Conservation (phyloP, 2,113 vertebrate genomes). For the Onychorhynchus coronatus region DNA sequence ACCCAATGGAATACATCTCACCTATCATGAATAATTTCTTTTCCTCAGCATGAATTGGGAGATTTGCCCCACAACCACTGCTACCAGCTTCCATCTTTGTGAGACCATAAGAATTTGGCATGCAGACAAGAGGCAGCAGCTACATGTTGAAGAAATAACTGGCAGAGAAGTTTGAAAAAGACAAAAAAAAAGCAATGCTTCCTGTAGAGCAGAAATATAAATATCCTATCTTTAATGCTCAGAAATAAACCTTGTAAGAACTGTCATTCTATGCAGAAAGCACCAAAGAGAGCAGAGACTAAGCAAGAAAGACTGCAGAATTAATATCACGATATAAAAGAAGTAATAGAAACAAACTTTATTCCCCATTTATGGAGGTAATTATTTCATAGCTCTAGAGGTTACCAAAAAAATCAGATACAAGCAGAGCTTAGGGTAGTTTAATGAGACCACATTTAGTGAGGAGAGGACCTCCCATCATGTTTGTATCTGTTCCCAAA, state of each 20-base stretch:
- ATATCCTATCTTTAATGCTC: neutral
- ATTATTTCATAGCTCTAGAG: neutral
- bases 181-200: neutral
- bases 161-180: neutral
- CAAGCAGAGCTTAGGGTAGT: neutral
- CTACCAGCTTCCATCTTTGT: neutral
- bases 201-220: neutral
- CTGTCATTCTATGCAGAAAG: neutral
- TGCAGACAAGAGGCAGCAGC: neutral
- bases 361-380: neutral
- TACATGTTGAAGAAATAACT: conserved; percentile 13
- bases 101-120: neutral
- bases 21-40: conserved; percentile 1
- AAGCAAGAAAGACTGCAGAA: neutral
- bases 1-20: neutral
- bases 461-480: neutral
- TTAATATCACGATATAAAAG: neutral
- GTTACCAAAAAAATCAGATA: neutral
- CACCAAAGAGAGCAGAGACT: neutral
- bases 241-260: neutral
- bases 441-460: neutral
- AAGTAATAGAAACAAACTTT: neutral
- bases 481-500: neutral
- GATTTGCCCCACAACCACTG: neutral
- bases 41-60: conserved; percentile 2